phyloP scores from a whole-genome alignment of 2,113 vertebrate species.

The Acrocephalus kingi region DNA sequence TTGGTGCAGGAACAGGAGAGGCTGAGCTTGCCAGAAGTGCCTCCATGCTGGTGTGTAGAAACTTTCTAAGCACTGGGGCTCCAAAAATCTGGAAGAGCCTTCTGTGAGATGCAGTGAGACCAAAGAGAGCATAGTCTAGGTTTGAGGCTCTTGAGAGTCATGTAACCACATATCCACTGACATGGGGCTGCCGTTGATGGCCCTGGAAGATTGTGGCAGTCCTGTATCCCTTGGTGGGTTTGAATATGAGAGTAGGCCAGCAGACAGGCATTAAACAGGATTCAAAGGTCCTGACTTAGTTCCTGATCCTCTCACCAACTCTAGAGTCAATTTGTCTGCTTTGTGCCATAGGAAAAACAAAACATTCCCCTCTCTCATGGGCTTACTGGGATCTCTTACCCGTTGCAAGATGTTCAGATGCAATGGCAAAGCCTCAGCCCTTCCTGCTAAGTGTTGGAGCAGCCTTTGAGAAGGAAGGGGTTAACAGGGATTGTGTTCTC shows the following conservation, averaged over 20 bases:
- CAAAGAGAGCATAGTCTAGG: not conserved
- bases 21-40: not conserved
- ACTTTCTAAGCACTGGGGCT: not conserved
- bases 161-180: not conserved
- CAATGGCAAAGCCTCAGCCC: not conserved
- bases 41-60: not conserved
- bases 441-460: not conserved
- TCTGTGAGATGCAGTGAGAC: not conserved
- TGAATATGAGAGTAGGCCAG: not conserved
- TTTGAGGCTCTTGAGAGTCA: not conserved
- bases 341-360: not conserved
- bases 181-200: not conserved
- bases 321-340: not conserved
- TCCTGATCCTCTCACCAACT: not conserved
- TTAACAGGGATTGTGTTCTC: not conserved
- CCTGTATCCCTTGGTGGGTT: not conserved
- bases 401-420: not conserved
- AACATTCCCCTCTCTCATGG: not conserved
- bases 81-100: not conserved
- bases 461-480: not conserved
- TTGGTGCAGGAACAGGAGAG: not conserved
- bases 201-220: not conserved
- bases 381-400: not conserved
- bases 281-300: not conserved
- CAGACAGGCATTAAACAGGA: not conserved